Conservation (phyloP, 2,797 vertebrate genomes). For the Trematomus bernacchii region DNA sequence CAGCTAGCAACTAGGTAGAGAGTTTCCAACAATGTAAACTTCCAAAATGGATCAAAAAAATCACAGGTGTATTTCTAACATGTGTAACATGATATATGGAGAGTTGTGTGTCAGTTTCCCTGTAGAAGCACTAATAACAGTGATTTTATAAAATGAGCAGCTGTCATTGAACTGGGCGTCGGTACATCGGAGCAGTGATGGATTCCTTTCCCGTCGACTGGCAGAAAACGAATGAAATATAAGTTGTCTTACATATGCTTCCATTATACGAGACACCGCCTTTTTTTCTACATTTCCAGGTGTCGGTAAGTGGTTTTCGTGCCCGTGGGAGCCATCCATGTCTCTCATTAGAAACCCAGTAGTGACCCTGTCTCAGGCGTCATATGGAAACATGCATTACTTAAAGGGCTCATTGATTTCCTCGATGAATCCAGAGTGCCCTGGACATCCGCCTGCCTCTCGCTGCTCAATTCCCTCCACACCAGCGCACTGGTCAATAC, state of each 20-base stretch:
- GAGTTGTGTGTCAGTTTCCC: background rate
- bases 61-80: background rate
- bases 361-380: slow-evolving; percentile 71
- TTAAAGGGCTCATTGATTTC: slow-evolving; percentile 76
- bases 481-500: slow-evolving; percentile 66
- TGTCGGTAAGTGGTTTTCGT: slow-evolving; percentile 66
- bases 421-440: slow-evolving; percentile 55
- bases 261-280: slow-evolving; percentile 62
- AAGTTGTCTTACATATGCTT: slow-evolving; percentile 68
- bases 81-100: background rate
- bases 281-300: slow-evolving; percentile 58
- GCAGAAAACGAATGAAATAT: slow-evolving; percentile 72
- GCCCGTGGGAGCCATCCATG: slow-evolving; percentile 53
- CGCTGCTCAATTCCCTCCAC: slow-evolving; percentile 66
- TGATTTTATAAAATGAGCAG: slow-evolving; percentile 29
- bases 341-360: slow-evolving; percentile 67
- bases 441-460: slow-evolving; percentile 54
- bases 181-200: slow-evolving; percentile 41
- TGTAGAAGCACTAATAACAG: slow-evolving; percentile 16
- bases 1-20: too few relatives aligned
- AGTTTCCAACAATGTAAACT: background rate
- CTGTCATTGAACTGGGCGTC: slow-evolving; percentile 26
- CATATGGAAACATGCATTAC: slow-evolving; percentile 67
- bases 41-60: slow-evolving; percentile 17
- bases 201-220: slow-evolving; percentile 49